phyloP scores from a whole-genome alignment of 2,797 vertebrate genomes.

The Kryptopterus vitreolus region DNA sequence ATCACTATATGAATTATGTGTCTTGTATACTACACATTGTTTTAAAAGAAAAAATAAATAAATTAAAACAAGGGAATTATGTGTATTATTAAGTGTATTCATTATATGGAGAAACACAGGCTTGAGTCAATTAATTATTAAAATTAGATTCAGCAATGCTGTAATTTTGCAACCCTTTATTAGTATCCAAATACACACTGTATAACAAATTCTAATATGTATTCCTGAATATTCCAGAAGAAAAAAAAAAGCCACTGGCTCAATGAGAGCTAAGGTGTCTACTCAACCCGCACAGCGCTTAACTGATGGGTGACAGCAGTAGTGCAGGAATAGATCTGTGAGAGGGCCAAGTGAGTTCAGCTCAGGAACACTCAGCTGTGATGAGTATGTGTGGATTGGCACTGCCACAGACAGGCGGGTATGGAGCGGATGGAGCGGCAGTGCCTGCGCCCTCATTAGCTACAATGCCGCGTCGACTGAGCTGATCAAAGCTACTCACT shows the following conservation, averaged over 20 bases:
- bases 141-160: not conserved
- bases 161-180: not conserved
- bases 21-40: too few species aligned
- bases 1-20: too few species aligned
- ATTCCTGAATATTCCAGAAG: not conserved
- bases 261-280: conserved; percentile 4
- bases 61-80: not conserved
- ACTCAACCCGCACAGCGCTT: not conserved
- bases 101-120: too few species aligned
- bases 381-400: conserved; percentile 43
- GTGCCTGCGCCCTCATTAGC: conserved; percentile 57
- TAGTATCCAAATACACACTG: not conserved
- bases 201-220: not conserved
- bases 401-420: conserved; percentile 44
- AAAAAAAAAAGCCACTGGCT: not conserved
- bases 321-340: conserved; percentile 11
- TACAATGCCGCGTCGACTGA: conserved; percentile 50
- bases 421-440: conserved; percentile 39
- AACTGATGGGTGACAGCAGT: conserved; percentile 31
- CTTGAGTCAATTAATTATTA: not conserved
- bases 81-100: too few species aligned
- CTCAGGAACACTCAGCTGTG: conserved; percentile 44
- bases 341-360: conserved; percentile 25
- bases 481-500: conserved; percentile 59
- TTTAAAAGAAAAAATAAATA: not conserved